Percentiles rank a stretch among this genome's conserved stretches.
These are phyloP conservation scores for Phortica variegata DNA, from an alignment of 1,140 invertebrate genomes.

Conservation along the genomic window DNA sequence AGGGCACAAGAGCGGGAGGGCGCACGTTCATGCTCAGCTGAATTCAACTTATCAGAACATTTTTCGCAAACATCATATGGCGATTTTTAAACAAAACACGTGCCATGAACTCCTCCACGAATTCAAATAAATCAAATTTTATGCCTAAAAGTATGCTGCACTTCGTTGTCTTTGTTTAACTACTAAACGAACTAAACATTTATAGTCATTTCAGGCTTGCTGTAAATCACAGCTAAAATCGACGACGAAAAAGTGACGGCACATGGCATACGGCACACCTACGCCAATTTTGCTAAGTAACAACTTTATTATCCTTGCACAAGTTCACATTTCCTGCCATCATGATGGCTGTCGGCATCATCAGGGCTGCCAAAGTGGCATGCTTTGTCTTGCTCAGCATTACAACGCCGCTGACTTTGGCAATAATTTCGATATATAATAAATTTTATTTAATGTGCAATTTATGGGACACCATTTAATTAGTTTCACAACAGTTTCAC, in stretches of 20 bases:
- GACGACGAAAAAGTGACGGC: background rate
- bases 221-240: too few species aligned
- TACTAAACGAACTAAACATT: too few species aligned
- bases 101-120: too few species aligned
- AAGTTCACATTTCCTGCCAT: too few species aligned
- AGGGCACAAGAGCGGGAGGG: constrained; percentile 4
- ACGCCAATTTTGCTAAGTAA: constrained; percentile 38
- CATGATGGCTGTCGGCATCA: too few species aligned
- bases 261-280: background rate
- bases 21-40: constrained; percentile 9
- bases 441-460: constrained; percentile 56
- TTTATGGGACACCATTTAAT: constrained; percentile 57
- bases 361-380: too few species aligned
- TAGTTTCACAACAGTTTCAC: constrained; percentile 37
- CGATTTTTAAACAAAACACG: too few species aligned
- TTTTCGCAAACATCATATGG: too few species aligned
- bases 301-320: constrained; percentile 45
- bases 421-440: constrained; percentile 54
- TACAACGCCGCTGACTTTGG: constrained; percentile 29
- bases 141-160: background rate
- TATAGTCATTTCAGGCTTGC: too few species aligned
- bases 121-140: constrained; percentile 2
- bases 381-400: too few species aligned
- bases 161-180: background rate
- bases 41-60: too few species aligned